These are phyloP conservation scores for Malacosoma neustria DNA, from an alignment of 2,888 invertebrate species.

Conservation along the genomic window DNA sequence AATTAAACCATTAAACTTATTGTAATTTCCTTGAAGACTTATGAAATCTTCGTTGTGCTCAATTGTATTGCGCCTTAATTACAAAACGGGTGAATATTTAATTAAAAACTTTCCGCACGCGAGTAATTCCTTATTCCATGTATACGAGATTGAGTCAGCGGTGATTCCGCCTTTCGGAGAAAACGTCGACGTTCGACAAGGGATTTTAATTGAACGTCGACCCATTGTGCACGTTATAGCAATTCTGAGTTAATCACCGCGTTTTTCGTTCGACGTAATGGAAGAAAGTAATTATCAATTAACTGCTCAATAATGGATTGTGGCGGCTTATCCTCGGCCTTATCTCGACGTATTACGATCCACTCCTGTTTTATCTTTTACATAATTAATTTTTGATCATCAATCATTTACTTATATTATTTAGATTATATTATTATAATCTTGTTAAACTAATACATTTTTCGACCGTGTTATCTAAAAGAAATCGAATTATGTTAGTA, in stretches of 20 bases:
- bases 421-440: too few species aligned
- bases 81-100: constrained; percentile 71
- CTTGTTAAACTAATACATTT: too few species aligned
- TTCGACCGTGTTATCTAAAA: too few species aligned
- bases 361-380: constrained; percentile 48
- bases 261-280: constrained; percentile 69
- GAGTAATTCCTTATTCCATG: constrained; percentile 70
- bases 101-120: constrained; percentile 72
- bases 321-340: constrained; percentile 61
- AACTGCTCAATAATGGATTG: constrained; percentile 71
- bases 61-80: constrained; percentile 67
- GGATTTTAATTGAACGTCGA: constrained; percentile 69
- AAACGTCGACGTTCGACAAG: constrained; percentile 66
- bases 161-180: constrained; percentile 59
- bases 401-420: constrained; percentile 30
- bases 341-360: constrained; percentile 56
- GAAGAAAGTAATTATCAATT: constrained; percentile 75
- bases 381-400: constrained; percentile 52
- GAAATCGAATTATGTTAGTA: too few species aligned
- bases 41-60: constrained; percentile 46
- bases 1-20: constrained; percentile 35
- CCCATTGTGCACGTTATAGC: constrained; percentile 71
- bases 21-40: constrained; percentile 49
- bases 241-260: constrained; percentile 69
- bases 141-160: constrained; percentile 68